A percentile compares a stretch with the other conserved stretches of the same genome.
Evolutionary conservation across 1,140 invertebrate genomes (phyloP).

Genomic region (Camponotus vicinus): DNA sequence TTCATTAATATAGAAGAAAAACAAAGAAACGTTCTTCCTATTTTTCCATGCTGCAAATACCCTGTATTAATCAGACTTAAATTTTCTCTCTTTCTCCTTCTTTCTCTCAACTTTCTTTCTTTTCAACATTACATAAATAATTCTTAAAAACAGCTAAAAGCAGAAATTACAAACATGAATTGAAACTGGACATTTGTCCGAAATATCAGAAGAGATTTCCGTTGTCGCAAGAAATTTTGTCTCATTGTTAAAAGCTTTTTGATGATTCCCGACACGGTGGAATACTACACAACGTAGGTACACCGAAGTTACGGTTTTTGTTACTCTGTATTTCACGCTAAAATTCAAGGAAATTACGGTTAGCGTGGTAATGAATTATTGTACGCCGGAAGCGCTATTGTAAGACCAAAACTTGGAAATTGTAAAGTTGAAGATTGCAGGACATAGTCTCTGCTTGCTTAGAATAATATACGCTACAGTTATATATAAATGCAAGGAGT

Average conservation of each 20-base stretch:
- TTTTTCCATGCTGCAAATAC: no score
- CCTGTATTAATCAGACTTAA: not conserved
- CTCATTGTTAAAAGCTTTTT: conserved; percentile 54
- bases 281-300: not conserved
- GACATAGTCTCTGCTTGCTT: conserved; percentile 31
- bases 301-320: conserved; percentile 67
- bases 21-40: no score
- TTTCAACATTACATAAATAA: not conserved
- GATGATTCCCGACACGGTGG: conserved; percentile 4
- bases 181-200: not conserved
- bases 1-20: no score
- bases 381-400: conserved; percentile 61
- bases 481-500: conserved; percentile 21
- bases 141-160: not conserved
- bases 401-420: conserved; percentile 53
- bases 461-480: conserved; percentile 23
- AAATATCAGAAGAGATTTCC: not conserved
- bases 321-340: conserved; percentile 54
- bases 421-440: conserved; percentile 55
- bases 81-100: no score
- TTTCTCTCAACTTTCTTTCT: no score
- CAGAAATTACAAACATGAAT: not conserved
- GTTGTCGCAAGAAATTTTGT: conserved; percentile 35
- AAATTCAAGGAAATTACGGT: conserved; percentile 55
- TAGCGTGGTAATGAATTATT: conserved; percentile 72